phyloP scores from a whole-genome alignment of 1,140 invertebrate species.

The Lethocerus indicus region DNA sequence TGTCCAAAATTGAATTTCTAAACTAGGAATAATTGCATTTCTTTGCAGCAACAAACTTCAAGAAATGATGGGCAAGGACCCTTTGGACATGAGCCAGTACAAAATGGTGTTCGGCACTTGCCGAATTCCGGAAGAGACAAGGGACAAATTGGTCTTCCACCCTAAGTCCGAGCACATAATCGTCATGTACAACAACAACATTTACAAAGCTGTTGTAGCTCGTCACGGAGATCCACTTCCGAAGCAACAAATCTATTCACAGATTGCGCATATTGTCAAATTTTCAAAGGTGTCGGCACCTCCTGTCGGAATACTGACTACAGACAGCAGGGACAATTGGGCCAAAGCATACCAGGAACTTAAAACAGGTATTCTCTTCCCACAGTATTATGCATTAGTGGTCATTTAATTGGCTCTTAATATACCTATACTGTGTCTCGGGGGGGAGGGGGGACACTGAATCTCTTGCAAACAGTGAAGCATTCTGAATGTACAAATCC shows the following conservation, averaged over 20 bases:
- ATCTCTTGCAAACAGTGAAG: too few relatives aligned
- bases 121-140: constrained; percentile 46
- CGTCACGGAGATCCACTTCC: neutral
- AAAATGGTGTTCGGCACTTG: constrained; percentile 74
- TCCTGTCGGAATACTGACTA: constrained; percentile 62
- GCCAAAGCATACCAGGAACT: constrained; percentile 50
- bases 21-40: constrained; percentile 3
- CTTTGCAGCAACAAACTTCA: constrained; percentile 39
- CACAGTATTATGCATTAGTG: too few relatives aligned
- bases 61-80: constrained; percentile 60
- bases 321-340: constrained; percentile 69
- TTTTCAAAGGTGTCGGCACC: constrained; percentile 20
- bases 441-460: too few relatives aligned
- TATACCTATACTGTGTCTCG: too few relatives aligned
- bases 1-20: too few relatives aligned
- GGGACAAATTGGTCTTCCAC: constrained; percentile 47
- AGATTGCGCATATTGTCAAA: neutral
- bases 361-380: constrained; percentile 32
- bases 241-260: neutral
- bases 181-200: constrained; percentile 68
- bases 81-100: constrained; percentile 80
- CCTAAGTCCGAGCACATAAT: constrained; percentile 49
- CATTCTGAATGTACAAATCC: neutral
- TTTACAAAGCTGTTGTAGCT: constrained; percentile 9
- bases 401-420: too few relatives aligned